Evolutionary conservation across 2,113 vertebrate species (phyloP), one percentile per base, ranked within the genome.

Genomic region (Notarius quadriscutis): DNA sequence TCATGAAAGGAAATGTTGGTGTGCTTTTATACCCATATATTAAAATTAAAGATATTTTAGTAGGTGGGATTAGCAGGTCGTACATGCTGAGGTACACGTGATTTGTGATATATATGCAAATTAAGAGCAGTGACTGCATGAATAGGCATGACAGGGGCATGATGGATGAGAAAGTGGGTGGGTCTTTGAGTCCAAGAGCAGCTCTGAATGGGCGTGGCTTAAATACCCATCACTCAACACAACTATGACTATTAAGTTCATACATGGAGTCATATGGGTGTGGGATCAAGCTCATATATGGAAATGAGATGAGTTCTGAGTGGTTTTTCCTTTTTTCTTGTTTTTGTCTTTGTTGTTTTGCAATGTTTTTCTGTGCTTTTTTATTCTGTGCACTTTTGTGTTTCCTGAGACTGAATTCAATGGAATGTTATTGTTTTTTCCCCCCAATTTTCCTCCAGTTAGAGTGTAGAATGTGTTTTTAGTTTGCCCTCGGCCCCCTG

Each of bases 381-480:
- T 14, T 22, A 1, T 22, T 74, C 9, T 30, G 27, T 17, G 27
- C 9, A 1, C 65, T 48, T 72, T 41, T 34, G 67, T 15, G 17
- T 48, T 9, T 25, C 10, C 9, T 25, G 69, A 41, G 69, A 41
- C 34, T 72, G 3, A 75, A 25, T 51, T 75, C 25, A 75, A 75
- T 75, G 20, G 51, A 75, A 75, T 4, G 10, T 11, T 74, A 41
- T 41, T 72, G n/a, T 71, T 74, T 63, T 72, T 41, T 48, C 4
- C 8, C 14, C 2, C 20, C 27, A 30, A 15, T 34, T 41, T 65
- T 41, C 10, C 84, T 69, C 72, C 63, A 81, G 57, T 60, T 71
- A 30, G 69, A 55, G 84, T 50, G 74, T 77, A 65, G 83, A 84
- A 86, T 88, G 48, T 67, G 81, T 60, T 72, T 78, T 88, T 85